Base-by-base conservation (phyloP, 37 sponge, comb jelly and placozoan genomes). In the Mnemiopsis leidyi region DNA sequence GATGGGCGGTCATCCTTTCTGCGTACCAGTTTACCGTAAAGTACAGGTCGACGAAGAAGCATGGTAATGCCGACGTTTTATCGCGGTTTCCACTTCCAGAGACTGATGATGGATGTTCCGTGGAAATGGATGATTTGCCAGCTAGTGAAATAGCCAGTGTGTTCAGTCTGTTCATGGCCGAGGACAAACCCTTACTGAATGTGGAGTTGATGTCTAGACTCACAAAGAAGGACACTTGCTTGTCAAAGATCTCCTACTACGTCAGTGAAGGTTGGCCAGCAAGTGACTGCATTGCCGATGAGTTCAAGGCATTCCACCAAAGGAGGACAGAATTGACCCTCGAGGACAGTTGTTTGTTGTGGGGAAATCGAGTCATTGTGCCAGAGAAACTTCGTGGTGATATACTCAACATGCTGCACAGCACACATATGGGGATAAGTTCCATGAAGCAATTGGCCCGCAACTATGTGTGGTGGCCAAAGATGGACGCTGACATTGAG, bases 331-430 rank as follows among this genome's bases (percentile, higher is more conserved):
- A 94, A 39, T 38, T 94, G 1, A 38, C 73, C 1, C 34, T 93
- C 0, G 95, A 94, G 33, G 35, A 23, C n/a, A 82, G 79, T 0
- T 94, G 95, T 68, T 5, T 94, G 69, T 0, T 94, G 33, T 93
- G 95, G 92, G 95, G 95, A 29, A 71, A 0, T 40, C 92, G 95
- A 28, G 93, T 94, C 0, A 36, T 94, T 0, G 31, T 94, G 3
- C 95, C 95, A 16, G 5, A 0, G 16, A 92, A 69, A 61, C n/a
- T n/a, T n/a, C 31, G 82, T 7, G 3, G 5, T 26, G 38, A 9
- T 5, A 38, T 79, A 7, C 38, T 79, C 38, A 79, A 29, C 7
- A 2, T 79, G 38, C 7, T 79, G 9, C 82, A 79, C 38, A 7
- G 37, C 23, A 34, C 38, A 36, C 82, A 79, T 29, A 79, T 79